phyloP scores from a whole-genome alignment of 1,140 invertebrate species.

The Drosophila serrata region DNA sequence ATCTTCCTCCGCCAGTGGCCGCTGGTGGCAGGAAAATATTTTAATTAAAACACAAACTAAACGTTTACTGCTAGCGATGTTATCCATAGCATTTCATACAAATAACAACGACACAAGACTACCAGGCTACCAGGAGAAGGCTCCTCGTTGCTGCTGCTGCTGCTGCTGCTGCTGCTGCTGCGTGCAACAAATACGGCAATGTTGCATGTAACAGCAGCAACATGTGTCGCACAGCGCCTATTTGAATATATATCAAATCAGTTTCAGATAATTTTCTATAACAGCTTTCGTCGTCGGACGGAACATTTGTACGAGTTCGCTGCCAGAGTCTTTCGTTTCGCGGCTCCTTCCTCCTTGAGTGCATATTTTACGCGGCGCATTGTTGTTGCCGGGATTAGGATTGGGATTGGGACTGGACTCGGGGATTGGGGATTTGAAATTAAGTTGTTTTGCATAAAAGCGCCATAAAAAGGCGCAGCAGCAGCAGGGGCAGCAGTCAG shows the following conservation, averaged over 20 bases:
- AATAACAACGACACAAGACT: constrained; percentile 64
- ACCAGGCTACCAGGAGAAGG: constrained; percentile 21
- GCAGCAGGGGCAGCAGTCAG: constrained; percentile 22
- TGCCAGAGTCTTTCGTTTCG: constrained; percentile 80
- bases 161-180: constrained; percentile 51
- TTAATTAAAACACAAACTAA: constrained; percentile 83
- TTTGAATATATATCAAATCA: constrained; percentile 84
- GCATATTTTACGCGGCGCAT: constrained; percentile 78
- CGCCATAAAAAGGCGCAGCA: constrained; percentile 77
- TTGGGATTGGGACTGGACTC: constrained; percentile 36
- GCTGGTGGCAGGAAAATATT: constrained; percentile 65
- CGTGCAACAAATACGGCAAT: constrained; percentile 70
- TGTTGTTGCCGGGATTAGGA: constrained; percentile 49
- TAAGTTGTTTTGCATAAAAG: constrained; percentile 84
- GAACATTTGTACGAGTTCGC: constrained; percentile 75
- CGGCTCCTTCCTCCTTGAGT: constrained; percentile 45
- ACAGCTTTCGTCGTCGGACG: constrained; percentile 60
- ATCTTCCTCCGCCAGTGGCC: constrained; percentile 35
- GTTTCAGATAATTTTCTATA: constrained; percentile 83
- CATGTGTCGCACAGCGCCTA: constrained; percentile 81
- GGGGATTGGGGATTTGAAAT: constrained; percentile 56
- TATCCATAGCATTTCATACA: constrained; percentile 70
- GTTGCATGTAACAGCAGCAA: constrained; percentile 79
- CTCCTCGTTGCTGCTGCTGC: constrained; percentile 7
- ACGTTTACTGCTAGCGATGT: constrained; percentile 80